Evolutionary conservation across 2,113 vertebrate species (phyloP), one percentile per base, ranked within the genome.

Genomic region (Thamnaconus septentrionalis): DNA sequence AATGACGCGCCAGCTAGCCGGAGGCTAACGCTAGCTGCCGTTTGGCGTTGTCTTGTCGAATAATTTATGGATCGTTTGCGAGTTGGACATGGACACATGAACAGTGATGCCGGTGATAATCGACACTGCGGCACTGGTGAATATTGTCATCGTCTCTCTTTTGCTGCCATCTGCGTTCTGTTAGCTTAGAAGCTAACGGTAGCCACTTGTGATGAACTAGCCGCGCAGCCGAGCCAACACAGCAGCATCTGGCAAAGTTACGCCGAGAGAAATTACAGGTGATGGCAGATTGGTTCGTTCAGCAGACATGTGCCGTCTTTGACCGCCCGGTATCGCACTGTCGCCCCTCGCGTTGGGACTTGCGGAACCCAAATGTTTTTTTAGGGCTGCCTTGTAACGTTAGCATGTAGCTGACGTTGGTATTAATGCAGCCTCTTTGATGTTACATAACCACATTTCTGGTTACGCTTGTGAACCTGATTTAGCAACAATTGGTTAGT

Each of bases 181-280:
- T 76, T 87, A 85, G 82, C 78, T 7, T 49, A 1, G 3, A 63
- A 47, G 85, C 82, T 83, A 84, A 67, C 61, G n/a, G 53, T 76
- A 79, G 81, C 78, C 41, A 8, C 56, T 56, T 11, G 50, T 47
- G 61, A 41, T 62, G 18, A 66, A 58, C 18, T 73, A 73, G 75
- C 74, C 7, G 4, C 62, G 9, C 11, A 56, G 56, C 10, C 42
- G 47, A 48, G 41, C 50, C 61, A 46, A 31, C 18, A 31, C 18
- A 31, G 18, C 61, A 50, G 46, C 68, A 58, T 44, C 57, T 66
- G 50, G 56, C 63, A 4, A 53, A 5, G 12, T 43, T 51, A 48
- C 8, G 5, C 7, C n/a, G 4, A 5, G 6, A 43, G 4, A 4
- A 0, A 52, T 41, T 61, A 0, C 0, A n/a, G 18, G 18, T 31